phyloP scores from a whole-genome alignment of 2,113 vertebrate genomes.

The Pogonocichla stellata region DNA sequence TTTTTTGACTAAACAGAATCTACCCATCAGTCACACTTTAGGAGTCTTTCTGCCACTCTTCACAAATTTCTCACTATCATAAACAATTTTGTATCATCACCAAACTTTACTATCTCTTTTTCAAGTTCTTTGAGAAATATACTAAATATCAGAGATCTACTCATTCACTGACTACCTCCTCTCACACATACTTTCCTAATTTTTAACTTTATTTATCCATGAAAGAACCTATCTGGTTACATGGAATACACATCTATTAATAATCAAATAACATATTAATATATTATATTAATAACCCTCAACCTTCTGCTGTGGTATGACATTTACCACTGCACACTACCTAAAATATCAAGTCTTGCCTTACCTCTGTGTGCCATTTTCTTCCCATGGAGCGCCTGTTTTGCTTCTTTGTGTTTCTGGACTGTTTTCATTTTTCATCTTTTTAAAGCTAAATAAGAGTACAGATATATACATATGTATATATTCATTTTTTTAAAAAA shows the following conservation, averaged over 20 bases:
- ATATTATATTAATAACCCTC: not conserved
- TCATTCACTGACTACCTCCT: not conserved
- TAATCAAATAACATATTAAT: not conserved
- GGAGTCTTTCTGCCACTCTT: not conserved
- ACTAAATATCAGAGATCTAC: not conserved
- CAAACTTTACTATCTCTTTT: not conserved
- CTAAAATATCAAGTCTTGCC: not conserved
- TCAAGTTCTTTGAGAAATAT: not conserved
- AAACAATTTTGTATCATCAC: not conserved
- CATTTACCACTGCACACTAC: not conserved
- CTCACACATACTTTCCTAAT: not conserved
- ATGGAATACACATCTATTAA: not conserved
- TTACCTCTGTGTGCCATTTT: conserved; percentile 82
- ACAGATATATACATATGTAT: not conserved
- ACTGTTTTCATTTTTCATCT: conserved; percentile 77
- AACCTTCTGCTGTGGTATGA: not conserved
- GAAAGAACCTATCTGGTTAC: not conserved
- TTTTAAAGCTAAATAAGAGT: conserved; percentile 75
- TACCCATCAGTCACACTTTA: not conserved
- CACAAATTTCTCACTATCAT: not conserved
- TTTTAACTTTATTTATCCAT: not conserved
- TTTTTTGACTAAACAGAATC: not conserved
- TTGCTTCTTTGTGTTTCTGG: conserved; percentile 78
- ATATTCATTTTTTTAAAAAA: not conserved
- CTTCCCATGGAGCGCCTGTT: conserved; percentile 83